These are phyloP conservation scores for Drosophila eohydei DNA, from an alignment of 2,888 invertebrate species.

Conservation along the genomic window DNA sequence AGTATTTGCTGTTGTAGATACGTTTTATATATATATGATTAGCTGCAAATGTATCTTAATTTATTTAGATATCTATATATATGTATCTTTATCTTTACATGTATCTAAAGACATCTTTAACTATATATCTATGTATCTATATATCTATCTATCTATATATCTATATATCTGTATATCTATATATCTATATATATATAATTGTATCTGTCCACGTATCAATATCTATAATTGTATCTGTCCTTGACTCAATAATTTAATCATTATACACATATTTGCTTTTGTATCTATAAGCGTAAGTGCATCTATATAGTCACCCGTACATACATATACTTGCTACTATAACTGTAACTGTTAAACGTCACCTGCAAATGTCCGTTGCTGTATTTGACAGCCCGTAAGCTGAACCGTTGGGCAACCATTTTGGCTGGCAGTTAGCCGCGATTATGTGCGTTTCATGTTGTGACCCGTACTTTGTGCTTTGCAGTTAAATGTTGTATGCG, in stretches of 20 bases:
- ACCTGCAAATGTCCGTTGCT: constrained; percentile 18
- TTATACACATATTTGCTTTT: background rate
- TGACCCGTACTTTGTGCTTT: constrained; percentile 34
- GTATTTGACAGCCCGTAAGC: constrained; percentile 21
- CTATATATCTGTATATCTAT: background rate
- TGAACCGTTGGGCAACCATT: constrained; percentile 62
- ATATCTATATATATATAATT: too few relatives aligned
- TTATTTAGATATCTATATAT: background rate
- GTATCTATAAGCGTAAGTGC: background rate
- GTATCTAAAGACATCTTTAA: background rate
- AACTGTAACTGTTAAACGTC: constrained; percentile 11
- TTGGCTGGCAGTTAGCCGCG: constrained; percentile 65
- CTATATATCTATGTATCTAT: background rate
- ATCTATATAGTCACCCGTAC: background rate
- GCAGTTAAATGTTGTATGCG: constrained; percentile 79
- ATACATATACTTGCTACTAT: background rate
- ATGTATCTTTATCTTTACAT: background rate
- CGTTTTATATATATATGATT: background rate
- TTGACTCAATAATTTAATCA: background rate
- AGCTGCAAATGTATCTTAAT: background rate
- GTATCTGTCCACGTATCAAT: background rate
- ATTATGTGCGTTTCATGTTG: constrained; percentile 60
- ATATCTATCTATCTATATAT: background rate
- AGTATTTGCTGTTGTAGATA: background rate
- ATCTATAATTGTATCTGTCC: background rate